Base-by-base conservation (phyloP, 1,140 invertebrate species). In the Drosophila sulfurigaster region DNA sequence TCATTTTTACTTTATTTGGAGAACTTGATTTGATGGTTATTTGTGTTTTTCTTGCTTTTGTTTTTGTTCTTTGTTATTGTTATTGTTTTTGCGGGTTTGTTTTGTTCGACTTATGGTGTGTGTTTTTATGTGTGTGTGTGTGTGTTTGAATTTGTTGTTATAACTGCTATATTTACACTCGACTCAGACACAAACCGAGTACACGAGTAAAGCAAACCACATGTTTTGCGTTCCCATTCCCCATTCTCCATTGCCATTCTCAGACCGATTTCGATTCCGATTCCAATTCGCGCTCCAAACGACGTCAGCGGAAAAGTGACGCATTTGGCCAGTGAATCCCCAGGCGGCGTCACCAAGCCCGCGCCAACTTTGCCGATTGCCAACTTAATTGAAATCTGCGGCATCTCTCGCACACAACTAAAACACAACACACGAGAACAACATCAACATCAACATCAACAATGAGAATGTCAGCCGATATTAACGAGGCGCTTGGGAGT, bases 311-410 rank as follows among this genome's bases (percentile, higher is more conserved):
- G n/a, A 32, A 43, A 43, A 35, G 56, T 86, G 82, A 86, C 82
- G 82, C 82, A 82, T 67, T 66, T 86, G 79, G 54, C 69, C 78
- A 76, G 83, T 70, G 76, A 82, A 82, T 73, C 57, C 68, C 75
- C 56, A 56, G 35, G 35, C 68, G 11, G 79, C 79, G 75, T 88
- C 79, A 78, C 63, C 63, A 25, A n/a, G 35, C 35, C 59, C 68
- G 72, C 82, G 65, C 71, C 82, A 59, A 75, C 72, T 63, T 51
- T 10, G 41, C 13, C 32, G 38, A 68, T 56, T 75, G 63, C 46
- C 68, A 41, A 63, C 46, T 77, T 79, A 59, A 79, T 67, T 80
- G 65, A 78, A 68, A 75, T 54, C 71, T 62, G 63, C 68, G 64
- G 45, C 67, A 75, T 45, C 70, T 66, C 63, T 58, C 63, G 58